Evolutionary conservation across 2,888 invertebrate genomes (phyloP), one percentile per base, ranked within the genome.

Genomic region (Caenorhabditis plicata): DNA sequence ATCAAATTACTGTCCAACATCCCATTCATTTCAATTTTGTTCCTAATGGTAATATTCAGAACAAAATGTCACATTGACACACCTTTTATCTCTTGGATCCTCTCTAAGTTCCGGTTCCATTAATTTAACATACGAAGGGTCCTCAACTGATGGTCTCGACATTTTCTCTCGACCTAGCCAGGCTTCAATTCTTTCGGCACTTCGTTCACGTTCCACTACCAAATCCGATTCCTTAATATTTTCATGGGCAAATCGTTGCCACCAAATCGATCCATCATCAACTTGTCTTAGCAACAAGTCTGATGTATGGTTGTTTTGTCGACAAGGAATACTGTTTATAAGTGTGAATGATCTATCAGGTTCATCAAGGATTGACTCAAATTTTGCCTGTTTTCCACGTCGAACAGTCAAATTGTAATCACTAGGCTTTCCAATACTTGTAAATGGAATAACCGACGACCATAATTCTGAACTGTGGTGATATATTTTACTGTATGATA

Each of bases 191-290:
- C 49, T 35, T 42, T 26, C 23, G 20, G 36, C 25, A 33, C 60
- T 60, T 23, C 32, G 33, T 15, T 27, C 17, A 13, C 48, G 47
- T 3, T 43, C 40, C 8, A 39, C 36, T 3, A 48, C 38, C 27
- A 19, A 32, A 27, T 33, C 50, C 25, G 54, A 33, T 5, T 46
- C 51, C 25, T 27, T 42, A 17, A 44, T n/a, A 4, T 9, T 15
- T 40, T 48, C 43, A 40, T 52, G 25, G 1, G 31, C 23, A 4
- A 54, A 35, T 22, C 17, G 27, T 20, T 60, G 60, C 39, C 47
- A 60, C 55, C 62, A 58, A 26, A 66, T 42, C 3, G 52, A 32
- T 7, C 66, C 66, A 32, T 60, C 52, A 38, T 66, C 63, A 4
- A 32, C 29, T 51, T 58, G 56, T 27, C 58, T 23, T 13, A 63